phyloP scores from a whole-genome alignment of 2,888 invertebrate species.

The Amphipyra berbera region DNA sequence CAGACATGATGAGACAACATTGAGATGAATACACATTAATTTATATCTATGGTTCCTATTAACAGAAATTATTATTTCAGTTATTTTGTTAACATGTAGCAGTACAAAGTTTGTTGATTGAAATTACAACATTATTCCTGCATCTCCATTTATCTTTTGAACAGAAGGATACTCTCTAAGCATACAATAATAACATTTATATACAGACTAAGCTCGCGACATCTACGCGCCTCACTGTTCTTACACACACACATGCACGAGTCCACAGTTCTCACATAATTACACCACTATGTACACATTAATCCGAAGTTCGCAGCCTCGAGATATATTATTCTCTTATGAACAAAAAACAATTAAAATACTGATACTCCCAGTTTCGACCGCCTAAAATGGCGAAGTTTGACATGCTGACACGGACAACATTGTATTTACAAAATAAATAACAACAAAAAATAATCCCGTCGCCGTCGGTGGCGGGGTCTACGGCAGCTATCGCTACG shows the following conservation, averaged over 20 bases:
- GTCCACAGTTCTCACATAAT: slow-evolving; percentile 61
- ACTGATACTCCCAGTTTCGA: slow-evolving; percentile 62
- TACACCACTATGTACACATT: slow-evolving; percentile 68
- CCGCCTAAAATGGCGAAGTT: slow-evolving; percentile 34
- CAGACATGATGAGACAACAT: slow-evolving; percentile 34
- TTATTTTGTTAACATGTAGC: slow-evolving; percentile 26
- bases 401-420: slow-evolving; percentile 44
- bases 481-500: slow-evolving; percentile 18
- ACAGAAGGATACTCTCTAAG: slow-evolving; percentile 76
- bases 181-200: slow-evolving; percentile 81
- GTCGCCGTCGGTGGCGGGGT: slow-evolving; percentile 9
- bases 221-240: slow-evolving; percentile 72
- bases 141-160: slow-evolving; percentile 65
- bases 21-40: slow-evolving; percentile 22
- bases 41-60: slow-evolving; percentile 39
- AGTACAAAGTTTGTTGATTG: slow-evolving; percentile 18
- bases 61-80: slow-evolving; percentile 30
- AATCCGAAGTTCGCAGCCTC: slow-evolving; percentile 63
- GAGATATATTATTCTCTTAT: slow-evolving; percentile 61
- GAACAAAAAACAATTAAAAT: slow-evolving; percentile 65
- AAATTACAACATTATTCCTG: slow-evolving; percentile 45
- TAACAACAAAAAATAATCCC: slow-evolving; percentile 53
- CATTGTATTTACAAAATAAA: slow-evolving; percentile 67
- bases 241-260: slow-evolving; percentile 69
- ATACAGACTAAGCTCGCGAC: slow-evolving; percentile 83